Percentiles rank a stretch among this genome's conserved stretches.
Conservation (phyloP, 2,113 vertebrate genomes). For the Psilopogon haemacephalus region DNA sequence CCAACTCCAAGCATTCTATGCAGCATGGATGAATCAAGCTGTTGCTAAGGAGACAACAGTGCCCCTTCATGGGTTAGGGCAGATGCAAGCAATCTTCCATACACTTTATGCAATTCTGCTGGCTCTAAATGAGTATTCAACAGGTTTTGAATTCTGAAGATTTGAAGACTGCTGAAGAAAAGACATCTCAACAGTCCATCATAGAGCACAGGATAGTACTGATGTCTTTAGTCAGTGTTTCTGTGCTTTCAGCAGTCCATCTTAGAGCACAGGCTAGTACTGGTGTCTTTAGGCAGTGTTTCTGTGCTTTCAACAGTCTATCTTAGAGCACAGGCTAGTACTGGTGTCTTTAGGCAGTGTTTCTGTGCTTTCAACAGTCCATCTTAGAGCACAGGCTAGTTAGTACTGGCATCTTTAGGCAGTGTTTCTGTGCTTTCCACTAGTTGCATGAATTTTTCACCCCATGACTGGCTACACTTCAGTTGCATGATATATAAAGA, state of each 20-base stretch:
- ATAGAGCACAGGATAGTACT: too few relatives aligned
- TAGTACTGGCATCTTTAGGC: not conserved
- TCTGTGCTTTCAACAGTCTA: too few relatives aligned
- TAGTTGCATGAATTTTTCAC: constrained; percentile 16
- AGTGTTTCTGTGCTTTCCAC: not conserved
- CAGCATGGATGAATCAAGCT: not conserved
- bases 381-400: not conserved
- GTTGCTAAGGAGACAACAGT: not conserved
- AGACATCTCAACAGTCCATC: not conserved
- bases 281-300: too few relatives aligned
- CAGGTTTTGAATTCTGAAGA: not conserved
- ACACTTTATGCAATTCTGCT: not conserved
- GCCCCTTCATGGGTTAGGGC: not conserved
- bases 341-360: not conserved
- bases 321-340: not conserved
- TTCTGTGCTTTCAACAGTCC: not conserved
- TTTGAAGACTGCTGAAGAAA: not conserved
- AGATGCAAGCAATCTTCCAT: not conserved
- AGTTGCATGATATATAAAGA: not conserved
- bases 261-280: too few relatives aligned
- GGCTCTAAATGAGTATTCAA: not conserved
- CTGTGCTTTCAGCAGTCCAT: too few relatives aligned
- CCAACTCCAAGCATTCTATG: not conserved
- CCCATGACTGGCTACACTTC: not conserved
- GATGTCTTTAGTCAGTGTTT: too few relatives aligned